Conservation (phyloP, 2,797 vertebrate species). For the Crenuchus spilurus region DNA sequence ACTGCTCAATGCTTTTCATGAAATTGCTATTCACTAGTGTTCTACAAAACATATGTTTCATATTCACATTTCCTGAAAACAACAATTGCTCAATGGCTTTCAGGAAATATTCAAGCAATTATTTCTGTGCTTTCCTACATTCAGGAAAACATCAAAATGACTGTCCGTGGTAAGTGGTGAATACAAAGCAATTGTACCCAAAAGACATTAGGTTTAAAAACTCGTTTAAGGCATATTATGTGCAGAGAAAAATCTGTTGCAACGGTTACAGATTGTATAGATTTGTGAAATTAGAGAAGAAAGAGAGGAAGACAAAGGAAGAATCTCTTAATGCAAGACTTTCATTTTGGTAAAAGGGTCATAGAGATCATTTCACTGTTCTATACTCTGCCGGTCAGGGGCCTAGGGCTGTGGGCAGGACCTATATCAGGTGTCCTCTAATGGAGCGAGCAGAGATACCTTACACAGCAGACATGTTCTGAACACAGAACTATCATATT, state of each 20-base stretch:
- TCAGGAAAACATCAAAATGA: no score
- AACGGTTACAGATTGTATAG: slow-evolving; percentile 63
- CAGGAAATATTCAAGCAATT: no score
- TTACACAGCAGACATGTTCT: slow-evolving; percentile 44
- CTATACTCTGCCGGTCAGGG: slow-evolving; percentile 53
- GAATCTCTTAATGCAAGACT: slow-evolving; percentile 48
- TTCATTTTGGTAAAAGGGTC: slow-evolving; percentile 69
- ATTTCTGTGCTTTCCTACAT: no score
- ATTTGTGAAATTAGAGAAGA: slow-evolving; percentile 44
- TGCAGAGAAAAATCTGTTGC: slow-evolving; percentile 62
- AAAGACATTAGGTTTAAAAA: slow-evolving; percentile 35
- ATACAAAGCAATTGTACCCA: no score
- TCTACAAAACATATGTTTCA: no score
- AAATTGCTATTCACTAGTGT: no score
- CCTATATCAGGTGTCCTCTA: slow-evolving; percentile 76
- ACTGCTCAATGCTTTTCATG: no score
- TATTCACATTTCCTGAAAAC: no score
- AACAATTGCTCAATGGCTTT: no score
- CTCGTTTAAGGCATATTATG: slow-evolving; percentile 56
- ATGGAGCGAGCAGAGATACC: slow-evolving; percentile 67
- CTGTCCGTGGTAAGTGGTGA: no score
- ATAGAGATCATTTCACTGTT: slow-evolving; percentile 50
- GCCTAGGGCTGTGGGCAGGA: slow-evolving; percentile 31
- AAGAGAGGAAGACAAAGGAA: slow-evolving; percentile 55
- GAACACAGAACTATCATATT: slow-evolving; percentile 30